Percentiles rank a stretch among this genome's conserved stretches.
These are phyloP conservation scores for Creontiades dilutus DNA, from an alignment of 2,888 invertebrate species.

Conservation along the genomic window DNA sequence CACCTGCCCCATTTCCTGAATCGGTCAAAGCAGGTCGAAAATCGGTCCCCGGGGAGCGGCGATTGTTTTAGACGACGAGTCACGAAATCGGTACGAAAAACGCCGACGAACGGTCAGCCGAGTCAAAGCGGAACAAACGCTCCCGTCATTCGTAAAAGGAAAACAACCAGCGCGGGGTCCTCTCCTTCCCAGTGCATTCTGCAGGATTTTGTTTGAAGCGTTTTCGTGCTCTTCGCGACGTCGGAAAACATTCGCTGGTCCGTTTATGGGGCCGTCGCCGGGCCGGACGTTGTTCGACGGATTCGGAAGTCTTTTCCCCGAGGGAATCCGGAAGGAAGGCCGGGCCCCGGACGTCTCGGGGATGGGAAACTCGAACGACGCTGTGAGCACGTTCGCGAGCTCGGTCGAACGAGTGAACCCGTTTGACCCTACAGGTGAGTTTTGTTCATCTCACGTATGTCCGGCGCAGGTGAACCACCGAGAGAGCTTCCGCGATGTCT, in stretches of 20 bases:
- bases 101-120: neutral
- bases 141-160: neutral
- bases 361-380: neutral
- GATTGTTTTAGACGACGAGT: constrained; percentile 2
- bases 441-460: constrained; percentile 1
- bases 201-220: neutral
- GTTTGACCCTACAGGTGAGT: neutral
- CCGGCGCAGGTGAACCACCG: no score
- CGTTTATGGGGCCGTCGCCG: neutral
- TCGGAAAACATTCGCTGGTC: neutral
- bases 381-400: neutral
- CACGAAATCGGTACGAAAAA: constrained; percentile 11
- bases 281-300: neutral
- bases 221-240: neutral
- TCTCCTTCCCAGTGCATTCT: neutral
- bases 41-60: neutral
- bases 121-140: neutral
- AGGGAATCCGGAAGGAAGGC: neutral
- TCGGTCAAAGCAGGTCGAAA: neutral
- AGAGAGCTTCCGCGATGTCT: no score
- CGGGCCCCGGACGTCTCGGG: neutral
- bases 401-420: neutral
- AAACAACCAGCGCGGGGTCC: neutral
- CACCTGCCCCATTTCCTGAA: constrained; percentile 27
- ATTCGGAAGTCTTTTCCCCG: neutral